Evolutionary conservation across 1,140 invertebrate genomes (phyloP).

Genomic region (Pinna nobilis): DNA sequence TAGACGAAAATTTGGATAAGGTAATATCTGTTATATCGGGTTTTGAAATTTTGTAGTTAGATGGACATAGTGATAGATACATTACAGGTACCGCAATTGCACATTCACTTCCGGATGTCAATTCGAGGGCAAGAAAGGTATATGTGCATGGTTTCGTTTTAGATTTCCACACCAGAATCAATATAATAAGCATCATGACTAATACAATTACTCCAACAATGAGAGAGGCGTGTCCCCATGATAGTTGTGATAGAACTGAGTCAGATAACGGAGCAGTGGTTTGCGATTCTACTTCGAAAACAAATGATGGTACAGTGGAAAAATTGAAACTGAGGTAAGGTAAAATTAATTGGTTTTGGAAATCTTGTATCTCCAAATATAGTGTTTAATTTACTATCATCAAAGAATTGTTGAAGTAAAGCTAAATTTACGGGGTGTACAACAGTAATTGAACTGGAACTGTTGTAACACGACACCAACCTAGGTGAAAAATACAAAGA

Average conservation of each 20-base stretch:
- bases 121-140: slow-evolving; percentile 4
- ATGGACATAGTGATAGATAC: slow-evolving; percentile 31
- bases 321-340: slow-evolving; percentile 27
- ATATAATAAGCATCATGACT: not conserved
- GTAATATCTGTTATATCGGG: not conserved
- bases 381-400: not conserved
- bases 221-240: not conserved
- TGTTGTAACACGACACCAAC: slow-evolving; percentile 20
- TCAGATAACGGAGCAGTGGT: not conserved
- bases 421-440: slow-evolving; percentile 25
- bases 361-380: slow-evolving; percentile 16
- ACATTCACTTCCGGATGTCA: slow-evolving; percentile 8
- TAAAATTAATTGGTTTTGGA: not conserved
- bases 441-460: not conserved
- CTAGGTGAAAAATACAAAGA: slow-evolving; percentile 15
- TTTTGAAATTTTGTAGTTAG: slow-evolving; percentile 6
- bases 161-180: not conserved
- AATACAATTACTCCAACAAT: not conserved
- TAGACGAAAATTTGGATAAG: not conserved
- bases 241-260: not conserved
- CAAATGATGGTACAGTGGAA: slow-evolving; percentile 21
- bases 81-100: slow-evolving; percentile 9
- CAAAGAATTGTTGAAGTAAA: slow-evolving; percentile 34
- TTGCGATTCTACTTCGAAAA: not conserved
- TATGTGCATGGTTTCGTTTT: not conserved